Evolutionary conservation across 2,113 vertebrate species (phyloP).

Genomic region (Pimephales promelas): DNA sequence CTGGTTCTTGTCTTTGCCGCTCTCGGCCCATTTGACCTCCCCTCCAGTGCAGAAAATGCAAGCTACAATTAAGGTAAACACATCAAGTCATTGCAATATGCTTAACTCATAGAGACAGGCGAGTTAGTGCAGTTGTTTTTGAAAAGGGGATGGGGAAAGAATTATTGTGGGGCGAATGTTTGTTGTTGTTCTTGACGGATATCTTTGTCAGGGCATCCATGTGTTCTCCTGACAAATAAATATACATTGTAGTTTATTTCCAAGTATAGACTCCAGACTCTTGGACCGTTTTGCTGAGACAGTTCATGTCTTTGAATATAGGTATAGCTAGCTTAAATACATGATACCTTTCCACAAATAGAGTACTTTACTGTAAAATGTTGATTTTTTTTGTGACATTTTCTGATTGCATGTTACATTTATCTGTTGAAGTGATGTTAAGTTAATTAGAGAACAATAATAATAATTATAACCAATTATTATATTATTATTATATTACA

Average conservation of each 20-base stretch:
- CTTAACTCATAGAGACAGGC: conserved; percentile 7
- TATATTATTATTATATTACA: too few species aligned
- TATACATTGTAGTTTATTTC: conserved; percentile 2
- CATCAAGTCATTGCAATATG: conserved; percentile 19
- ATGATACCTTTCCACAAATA: too few species aligned
- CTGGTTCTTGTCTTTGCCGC: conserved; percentile 18
- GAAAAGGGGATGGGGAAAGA: conserved; percentile 6
- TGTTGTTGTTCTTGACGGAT: neutral
- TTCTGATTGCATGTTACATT: neutral
- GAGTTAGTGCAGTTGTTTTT: conserved; percentile 16
- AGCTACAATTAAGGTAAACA: conserved; percentile 28
- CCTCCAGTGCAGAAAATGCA: conserved; percentile 29
- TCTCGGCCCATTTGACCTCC: neutral
- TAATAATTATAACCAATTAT: neutral
- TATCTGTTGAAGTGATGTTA: neutral
- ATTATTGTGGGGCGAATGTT: conserved; percentile 12
- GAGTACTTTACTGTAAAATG: too few species aligned
- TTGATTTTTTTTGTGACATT: too few species aligned
- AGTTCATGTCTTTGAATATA: neutral
- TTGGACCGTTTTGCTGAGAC: neutral
- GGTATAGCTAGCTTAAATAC: too few species aligned
- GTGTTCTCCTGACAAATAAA: conserved; percentile 12
- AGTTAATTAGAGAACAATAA: neutral
- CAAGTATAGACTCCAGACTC: neutral
- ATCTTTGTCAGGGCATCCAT: neutral